Percentiles rank a stretch among this genome's conserved stretches.
phyloP scores from a whole-genome alignment of 1,140 invertebrate species.

The Habropoda laboriosa region DNA sequence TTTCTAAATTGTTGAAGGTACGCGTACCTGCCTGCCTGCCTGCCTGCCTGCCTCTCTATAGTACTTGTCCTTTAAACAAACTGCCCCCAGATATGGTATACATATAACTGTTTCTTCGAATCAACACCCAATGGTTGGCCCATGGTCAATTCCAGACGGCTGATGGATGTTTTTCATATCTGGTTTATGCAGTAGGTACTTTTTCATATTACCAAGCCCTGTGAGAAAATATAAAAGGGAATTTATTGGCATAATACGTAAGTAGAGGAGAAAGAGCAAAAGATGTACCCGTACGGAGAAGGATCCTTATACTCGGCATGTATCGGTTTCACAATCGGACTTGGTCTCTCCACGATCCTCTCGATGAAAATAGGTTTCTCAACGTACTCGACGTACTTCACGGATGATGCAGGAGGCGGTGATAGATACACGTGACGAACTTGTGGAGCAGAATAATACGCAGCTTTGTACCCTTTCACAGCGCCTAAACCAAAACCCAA shows the following conservation, averaged over 20 bases:
- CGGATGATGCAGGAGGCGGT: constrained; percentile 69
- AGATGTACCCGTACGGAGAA: constrained; percentile 69
- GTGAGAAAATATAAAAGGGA: background rate
- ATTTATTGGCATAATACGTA: background rate
- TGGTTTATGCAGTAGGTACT: too few species aligned
- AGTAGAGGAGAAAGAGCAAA: fast-evolving
- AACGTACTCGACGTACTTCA: constrained; percentile 76
- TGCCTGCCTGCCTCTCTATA: too few species aligned
- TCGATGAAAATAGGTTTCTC: constrained; percentile 77
- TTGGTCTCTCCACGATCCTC: constrained; percentile 72
- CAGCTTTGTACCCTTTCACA: constrained; percentile 76
- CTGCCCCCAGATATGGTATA: too few species aligned
- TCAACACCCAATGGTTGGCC: too few species aligned
- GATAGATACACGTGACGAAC: constrained; percentile 75
- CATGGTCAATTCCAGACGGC: too few species aligned
- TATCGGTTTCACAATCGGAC: constrained; percentile 69
- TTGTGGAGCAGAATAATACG: constrained; percentile 71
- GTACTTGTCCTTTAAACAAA: too few species aligned
- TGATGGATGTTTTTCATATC: too few species aligned
- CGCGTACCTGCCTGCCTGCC: too few species aligned
- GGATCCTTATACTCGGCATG: constrained; percentile 70
- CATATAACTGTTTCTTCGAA: too few species aligned
- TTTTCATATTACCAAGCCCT: constrained; percentile 36
- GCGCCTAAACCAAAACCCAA: constrained; percentile 76
- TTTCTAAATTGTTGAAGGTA: background rate